Conservation (phyloP, 2,113 vertebrate genomes). For the Rhombomys opimus region DNA sequence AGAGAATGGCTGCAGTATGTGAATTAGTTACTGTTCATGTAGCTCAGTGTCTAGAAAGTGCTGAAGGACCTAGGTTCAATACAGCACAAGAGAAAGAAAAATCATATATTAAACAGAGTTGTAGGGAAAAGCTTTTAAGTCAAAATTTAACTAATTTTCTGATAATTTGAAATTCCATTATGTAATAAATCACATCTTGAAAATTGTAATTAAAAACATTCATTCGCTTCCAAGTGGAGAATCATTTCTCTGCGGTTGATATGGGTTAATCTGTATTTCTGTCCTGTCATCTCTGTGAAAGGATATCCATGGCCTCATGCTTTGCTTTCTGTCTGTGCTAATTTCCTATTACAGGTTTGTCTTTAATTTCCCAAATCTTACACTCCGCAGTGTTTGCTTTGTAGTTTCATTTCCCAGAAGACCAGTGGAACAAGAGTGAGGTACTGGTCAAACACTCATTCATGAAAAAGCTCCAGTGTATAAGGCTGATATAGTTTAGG, state of each 20-base stretch:
- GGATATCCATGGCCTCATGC: neutral
- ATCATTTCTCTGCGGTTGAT: slow-evolving; percentile 25
- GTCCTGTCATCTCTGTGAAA: slow-evolving; percentile 21
- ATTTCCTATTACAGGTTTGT: slow-evolving; percentile 47
- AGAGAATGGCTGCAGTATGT: neutral
- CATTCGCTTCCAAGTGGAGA: slow-evolving; percentile 34
- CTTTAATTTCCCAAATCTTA: slow-evolving; percentile 44
- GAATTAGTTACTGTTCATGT: neutral
- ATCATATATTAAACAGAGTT: slow-evolving; percentile 53
- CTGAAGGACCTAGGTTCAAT: neutral
- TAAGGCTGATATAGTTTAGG: neutral
- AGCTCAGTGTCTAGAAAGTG: neutral
- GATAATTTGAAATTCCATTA: slow-evolving; percentile 57
- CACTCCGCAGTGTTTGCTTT: neutral
- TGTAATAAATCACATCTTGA: slow-evolving; percentile 42
- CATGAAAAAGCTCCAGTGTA: neutral
- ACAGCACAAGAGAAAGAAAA: neutral
- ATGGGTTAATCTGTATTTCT: slow-evolving; percentile 44
- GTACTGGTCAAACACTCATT: neutral
- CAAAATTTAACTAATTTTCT: slow-evolving; percentile 57
- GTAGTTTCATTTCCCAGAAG: slow-evolving; percentile 11
- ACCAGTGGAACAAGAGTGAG: neutral
- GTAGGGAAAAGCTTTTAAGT: slow-evolving; percentile 65
- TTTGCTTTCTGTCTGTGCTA: slow-evolving; percentile 21
- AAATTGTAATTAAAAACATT: slow-evolving; percentile 43